Evolutionary conservation across 92 coral and sea anemone genomes (phyloP).

Genomic region (Phenganax subtilis): DNA sequence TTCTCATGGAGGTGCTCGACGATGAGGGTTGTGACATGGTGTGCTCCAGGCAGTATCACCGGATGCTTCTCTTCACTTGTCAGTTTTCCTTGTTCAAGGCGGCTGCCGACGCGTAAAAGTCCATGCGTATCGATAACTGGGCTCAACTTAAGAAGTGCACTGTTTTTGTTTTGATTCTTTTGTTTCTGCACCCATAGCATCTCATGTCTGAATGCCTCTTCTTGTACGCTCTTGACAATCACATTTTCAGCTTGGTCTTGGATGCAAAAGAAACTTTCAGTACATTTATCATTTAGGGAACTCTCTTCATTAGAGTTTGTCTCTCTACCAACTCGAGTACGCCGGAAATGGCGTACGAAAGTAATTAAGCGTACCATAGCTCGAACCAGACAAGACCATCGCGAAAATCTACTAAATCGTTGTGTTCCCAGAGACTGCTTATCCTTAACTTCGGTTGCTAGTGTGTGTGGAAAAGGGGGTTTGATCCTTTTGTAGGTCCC

Average conservation of each 20-base stretch:
- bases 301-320: not conserved
- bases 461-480: constrained; percentile 2
- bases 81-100: no score
- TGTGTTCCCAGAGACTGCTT: not conserved
- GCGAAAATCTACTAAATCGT: constrained; percentile 42
- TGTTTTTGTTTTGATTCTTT: constrained; percentile 4
- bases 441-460: constrained; percentile 20
- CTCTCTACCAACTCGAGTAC: not conserved
- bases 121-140: no score
- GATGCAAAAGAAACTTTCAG: not conserved
- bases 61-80: no score
- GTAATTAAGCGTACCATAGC: not conserved
- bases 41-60: no score
- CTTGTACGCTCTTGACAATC: constrained; percentile 37
- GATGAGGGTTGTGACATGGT: no score
- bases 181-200: constrained; percentile 17
- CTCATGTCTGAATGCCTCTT: constrained; percentile 38
- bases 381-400: constrained; percentile 28
- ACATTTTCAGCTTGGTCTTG: constrained; percentile 17
- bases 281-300: not conserved
- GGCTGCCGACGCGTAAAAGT: no score
- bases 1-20: no score
- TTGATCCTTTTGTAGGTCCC: not conserved
- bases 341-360: not conserved
- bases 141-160: no score